Conservation (phyloP, 92 coral and sea anemone species). For the Meandrina meandrites region DNA sequence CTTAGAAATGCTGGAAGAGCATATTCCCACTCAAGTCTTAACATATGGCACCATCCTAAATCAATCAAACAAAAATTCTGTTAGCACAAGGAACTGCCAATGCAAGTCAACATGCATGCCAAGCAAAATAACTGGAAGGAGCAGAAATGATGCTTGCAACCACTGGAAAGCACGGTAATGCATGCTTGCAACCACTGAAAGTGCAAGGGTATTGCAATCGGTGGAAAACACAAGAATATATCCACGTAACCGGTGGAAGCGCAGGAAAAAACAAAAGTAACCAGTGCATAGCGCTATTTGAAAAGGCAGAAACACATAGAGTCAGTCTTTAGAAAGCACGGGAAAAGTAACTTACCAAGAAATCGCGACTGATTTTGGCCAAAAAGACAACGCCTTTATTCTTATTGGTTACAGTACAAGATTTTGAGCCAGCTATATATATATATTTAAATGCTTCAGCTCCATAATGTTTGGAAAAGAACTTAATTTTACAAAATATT, state of each 20-base stretch:
- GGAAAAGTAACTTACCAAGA: neutral
- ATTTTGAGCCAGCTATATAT: no score
- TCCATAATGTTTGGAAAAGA: no score
- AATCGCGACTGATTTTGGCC: neutral
- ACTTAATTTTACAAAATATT: no score
- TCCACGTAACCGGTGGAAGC: neutral
- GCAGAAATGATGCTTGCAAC: neutral
- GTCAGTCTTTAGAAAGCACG: neutral
- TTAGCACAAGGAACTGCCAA: neutral
- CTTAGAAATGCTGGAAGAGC: constrained; percentile 89
- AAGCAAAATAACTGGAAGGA: neutral
- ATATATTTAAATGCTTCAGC: no score
- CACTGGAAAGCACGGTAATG: no score
- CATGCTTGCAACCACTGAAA: no score
- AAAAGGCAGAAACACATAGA: no score
- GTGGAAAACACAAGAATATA: neutral
- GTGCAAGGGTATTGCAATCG: neutral
- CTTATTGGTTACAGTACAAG: neutral
- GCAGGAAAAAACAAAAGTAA: no score
- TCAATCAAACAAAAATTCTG: neutral
- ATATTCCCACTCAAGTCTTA: constrained; percentile 91
- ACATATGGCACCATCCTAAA: constrained; percentile 95
- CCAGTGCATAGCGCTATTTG: no score
- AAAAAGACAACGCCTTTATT: neutral
- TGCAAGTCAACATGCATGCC: neutral